Evolutionary conservation across 1,140 invertebrate genomes (phyloP).

Genomic region (Zaprionus camerounensis): DNA sequence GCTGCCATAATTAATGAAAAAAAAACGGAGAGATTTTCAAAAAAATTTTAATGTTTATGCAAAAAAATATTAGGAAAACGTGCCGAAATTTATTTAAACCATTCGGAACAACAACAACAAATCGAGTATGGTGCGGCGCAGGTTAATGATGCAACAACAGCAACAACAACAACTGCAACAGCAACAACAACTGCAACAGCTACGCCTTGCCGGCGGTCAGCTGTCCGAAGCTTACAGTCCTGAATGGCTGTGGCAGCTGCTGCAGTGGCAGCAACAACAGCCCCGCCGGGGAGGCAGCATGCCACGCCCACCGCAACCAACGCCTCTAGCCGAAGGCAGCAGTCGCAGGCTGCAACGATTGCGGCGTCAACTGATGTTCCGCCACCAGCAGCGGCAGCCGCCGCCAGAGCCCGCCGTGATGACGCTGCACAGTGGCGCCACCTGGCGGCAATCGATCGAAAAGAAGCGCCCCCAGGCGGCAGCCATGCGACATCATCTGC

Average conservation of each 20-base stretch:
- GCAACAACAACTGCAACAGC: not conserved
- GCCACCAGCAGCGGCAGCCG: slow-evolving; percentile 11
- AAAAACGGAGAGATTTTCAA: not conserved
- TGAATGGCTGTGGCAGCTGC: not conserved
- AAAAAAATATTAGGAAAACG: slow-evolving; percentile 9
- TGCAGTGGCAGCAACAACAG: slow-evolving; percentile 20
- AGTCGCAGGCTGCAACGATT: slow-evolving; percentile 38
- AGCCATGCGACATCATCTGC: not conserved
- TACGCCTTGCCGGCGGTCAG: not conserved
- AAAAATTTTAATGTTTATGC: slow-evolving; percentile 29
- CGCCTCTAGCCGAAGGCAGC: slow-evolving; percentile 27
- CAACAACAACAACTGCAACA: not conserved
- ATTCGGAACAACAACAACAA: not conserved
- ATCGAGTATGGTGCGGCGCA: slow-evolving; percentile 55
- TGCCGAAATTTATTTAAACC: slow-evolving; percentile 4
- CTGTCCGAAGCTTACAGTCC: not conserved
- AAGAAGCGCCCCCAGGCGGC: too few species aligned
- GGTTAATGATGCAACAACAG: slow-evolving; percentile 13
- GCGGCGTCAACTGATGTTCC: slow-evolving; percentile 21
- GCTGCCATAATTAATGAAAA: not conserved
- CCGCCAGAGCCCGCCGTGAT: too few species aligned
- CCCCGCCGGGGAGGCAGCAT: slow-evolving; percentile 25
- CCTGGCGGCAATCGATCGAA: not conserved
- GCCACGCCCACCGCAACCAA: slow-evolving; percentile 9
- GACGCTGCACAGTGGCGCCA: not conserved